Evolutionary conservation across 2,113 vertebrate genomes (phyloP).

Genomic region (Calidris pugnax): DNA sequence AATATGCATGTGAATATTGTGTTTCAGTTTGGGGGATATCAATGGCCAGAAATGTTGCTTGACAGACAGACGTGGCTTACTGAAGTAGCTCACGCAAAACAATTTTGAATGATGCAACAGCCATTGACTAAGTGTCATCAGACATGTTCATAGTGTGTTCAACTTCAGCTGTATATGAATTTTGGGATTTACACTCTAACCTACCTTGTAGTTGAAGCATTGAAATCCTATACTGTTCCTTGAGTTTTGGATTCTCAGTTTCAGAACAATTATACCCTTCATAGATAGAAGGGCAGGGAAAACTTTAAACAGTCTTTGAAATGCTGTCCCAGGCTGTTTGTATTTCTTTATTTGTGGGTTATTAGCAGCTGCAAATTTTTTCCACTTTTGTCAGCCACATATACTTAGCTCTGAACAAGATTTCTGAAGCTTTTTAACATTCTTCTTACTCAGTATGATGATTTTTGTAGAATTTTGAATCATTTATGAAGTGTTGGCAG

Average conservation of each 20-base stretch:
- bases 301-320: background rate
- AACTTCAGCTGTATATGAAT: background rate
- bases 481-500: conserved; percentile 10
- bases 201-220: background rate
- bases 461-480: background rate
- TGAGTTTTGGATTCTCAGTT: background rate
- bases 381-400: background rate
- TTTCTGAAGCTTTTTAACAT: background rate
- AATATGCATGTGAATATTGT: background rate
- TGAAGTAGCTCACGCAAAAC: background rate
- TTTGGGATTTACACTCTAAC: background rate
- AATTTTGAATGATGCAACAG: background rate
- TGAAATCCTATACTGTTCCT: background rate
- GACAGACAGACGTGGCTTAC: background rate
- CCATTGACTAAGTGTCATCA: background rate
- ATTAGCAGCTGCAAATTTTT: background rate
- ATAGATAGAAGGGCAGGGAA: background rate
- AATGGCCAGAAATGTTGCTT: background rate
- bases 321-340: background rate
- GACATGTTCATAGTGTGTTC: background rate
- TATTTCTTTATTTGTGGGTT: background rate
- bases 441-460: background rate
- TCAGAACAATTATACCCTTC: background rate
- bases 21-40: background rate
- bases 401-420: background rate